Evolutionary conservation across 2,888 invertebrate genomes (phyloP).

Genomic region (Zygothrica quintamaculata): DNA sequence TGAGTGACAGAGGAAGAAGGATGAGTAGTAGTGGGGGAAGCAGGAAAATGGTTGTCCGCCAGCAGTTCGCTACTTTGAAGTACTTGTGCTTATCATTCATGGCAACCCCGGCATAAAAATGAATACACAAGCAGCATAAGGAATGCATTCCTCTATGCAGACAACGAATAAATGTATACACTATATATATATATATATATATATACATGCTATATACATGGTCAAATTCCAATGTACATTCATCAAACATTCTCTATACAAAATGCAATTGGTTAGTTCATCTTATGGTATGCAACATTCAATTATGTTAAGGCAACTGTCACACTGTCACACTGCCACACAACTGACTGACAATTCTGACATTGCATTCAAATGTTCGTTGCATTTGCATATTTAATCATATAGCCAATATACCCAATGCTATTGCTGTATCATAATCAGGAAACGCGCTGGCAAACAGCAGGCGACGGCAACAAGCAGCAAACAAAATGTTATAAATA

Average conservation of each 20-base stretch:
- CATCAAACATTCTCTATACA: background rate
- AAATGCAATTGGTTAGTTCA: background rate
- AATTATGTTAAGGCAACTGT: background rate
- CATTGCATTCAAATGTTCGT: background rate
- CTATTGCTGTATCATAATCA: conserved; percentile 57
- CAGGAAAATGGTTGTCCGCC: background rate
- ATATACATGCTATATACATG: background rate
- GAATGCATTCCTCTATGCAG: too few relatives aligned
- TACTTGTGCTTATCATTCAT: conserved; percentile 64
- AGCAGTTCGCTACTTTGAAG: conserved; percentile 44
- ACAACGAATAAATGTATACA: background rate
- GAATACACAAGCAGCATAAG: conserved; percentile 14
- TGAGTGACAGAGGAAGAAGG: background rate
- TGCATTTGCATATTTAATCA: conserved; percentile 30
- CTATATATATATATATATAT: background rate
- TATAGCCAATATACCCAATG: conserved; percentile 50
- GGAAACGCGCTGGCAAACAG: conserved; percentile 59
- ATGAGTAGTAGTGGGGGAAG: background rate
- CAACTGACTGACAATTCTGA: background rate
- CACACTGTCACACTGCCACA: too few relatives aligned
- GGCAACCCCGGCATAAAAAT: conserved; percentile 41
- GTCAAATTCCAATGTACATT: background rate
- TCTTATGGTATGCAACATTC: background rate
- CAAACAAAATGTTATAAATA: conserved; percentile 72
- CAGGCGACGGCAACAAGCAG: conserved; percentile 45